Percentiles rank a stretch among this genome's conserved stretches.
Evolutionary conservation across 2,113 vertebrate species (phyloP).

Genomic region (Caretta caretta): DNA sequence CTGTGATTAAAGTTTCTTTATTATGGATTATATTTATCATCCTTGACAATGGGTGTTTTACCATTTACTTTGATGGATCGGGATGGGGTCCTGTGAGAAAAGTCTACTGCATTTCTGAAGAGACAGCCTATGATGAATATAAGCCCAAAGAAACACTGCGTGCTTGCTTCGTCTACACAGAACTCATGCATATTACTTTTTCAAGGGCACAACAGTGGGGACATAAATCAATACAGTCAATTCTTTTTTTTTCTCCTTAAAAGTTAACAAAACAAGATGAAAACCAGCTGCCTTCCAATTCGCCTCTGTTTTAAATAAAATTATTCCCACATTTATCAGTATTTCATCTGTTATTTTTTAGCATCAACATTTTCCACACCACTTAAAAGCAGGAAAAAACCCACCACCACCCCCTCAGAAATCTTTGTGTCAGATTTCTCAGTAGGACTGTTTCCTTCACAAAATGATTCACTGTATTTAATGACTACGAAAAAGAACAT

Average conservation of each 20-base stretch:
- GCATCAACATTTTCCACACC: slow-evolving; percentile 46
- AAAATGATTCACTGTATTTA: not conserved
- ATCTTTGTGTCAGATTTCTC: not conserved
- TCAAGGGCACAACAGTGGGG: not conserved
- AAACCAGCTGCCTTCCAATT: slow-evolving; percentile 68
- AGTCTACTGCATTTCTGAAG: not conserved
- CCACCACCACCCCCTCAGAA: not conserved
- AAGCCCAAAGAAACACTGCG: not conserved
- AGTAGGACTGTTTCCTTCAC: slow-evolving; percentile 3
- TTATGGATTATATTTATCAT: not conserved
- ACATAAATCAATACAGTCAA: slow-evolving; percentile 48
- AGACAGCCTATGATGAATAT: not conserved
- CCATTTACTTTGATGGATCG: not conserved
- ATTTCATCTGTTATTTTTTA: slow-evolving; percentile 56
- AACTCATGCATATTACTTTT: not conserved
- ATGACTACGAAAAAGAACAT: not conserved
- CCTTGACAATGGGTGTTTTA: fast-evolving
- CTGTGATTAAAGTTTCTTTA: not conserved
- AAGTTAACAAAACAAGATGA: slow-evolving; percentile 47
- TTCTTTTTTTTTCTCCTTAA: not conserved
- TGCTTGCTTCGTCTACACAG: not conserved
- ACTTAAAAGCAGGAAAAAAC: slow-evolving; percentile 20
- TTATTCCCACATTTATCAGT: slow-evolving; percentile 70
- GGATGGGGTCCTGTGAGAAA: not conserved
- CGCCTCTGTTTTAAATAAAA: slow-evolving; percentile 39